Percentiles rank a stretch among this genome's conserved stretches.
phyloP scores from a whole-genome alignment of 2,797 vertebrate genomes.

The Takifugu rubripes region DNA sequence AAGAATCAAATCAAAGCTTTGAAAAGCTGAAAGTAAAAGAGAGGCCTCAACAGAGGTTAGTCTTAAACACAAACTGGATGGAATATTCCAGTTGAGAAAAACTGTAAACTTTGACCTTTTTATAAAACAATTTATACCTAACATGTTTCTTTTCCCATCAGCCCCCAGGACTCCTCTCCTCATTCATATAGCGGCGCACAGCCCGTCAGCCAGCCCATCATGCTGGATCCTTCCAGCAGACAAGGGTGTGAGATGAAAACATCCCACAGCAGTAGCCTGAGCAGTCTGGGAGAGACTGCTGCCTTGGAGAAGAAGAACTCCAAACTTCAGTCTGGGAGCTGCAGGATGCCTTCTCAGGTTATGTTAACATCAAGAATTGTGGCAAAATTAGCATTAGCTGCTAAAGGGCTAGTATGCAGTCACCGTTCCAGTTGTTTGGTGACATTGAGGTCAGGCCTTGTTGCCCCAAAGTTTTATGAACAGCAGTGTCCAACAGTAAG shows the following conservation, averaged over 20 bases:
- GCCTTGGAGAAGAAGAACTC: slow-evolving; percentile 30
- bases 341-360: slow-evolving; percentile 65
- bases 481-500: too few species aligned
- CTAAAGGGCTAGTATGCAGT: not conserved
- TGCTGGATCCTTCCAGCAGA: slow-evolving; percentile 6
- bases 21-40: slow-evolving; percentile 12
- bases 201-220: slow-evolving; percentile 1
- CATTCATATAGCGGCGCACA: not conserved
- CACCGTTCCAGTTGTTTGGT: too few species aligned
- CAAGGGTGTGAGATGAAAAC: not conserved
- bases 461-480: too few species aligned
- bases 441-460: too few species aligned
- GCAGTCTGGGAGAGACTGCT: slow-evolving; percentile 57
- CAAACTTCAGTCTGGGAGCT: slow-evolving; percentile 42
- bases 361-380: slow-evolving; percentile 10
- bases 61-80: slow-evolving; percentile 8
- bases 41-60: slow-evolving; percentile 57
- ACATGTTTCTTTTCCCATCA: not conserved
- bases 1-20: not conserved
- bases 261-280: slow-evolving; percentile 66
- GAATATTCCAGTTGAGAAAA: too few species aligned
- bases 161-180: slow-evolving; percentile 5
- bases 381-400: not conserved
- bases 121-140: not conserved
- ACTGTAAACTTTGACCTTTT: not conserved